Base-by-base conservation (phyloP, 2,888 invertebrate genomes). In the Dilophus febrilis region DNA sequence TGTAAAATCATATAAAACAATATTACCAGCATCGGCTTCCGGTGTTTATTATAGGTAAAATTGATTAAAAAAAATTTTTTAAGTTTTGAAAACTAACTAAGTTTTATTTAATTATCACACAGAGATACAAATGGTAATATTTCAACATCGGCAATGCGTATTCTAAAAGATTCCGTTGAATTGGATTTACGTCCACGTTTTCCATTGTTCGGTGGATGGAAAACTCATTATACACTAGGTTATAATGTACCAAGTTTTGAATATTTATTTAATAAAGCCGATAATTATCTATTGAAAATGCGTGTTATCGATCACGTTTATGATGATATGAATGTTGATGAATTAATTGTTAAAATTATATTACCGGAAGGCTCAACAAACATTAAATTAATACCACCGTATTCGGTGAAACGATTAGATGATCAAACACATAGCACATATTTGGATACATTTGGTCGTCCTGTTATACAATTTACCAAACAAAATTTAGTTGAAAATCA, bases 201-300 rank as follows among this genome's bases (percentile, higher is more conserved):
- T 61, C 98, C 98, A 3, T 67, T 98, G 4, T 98, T 97, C 61
- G 98, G 98, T 40, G 98, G 98, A 12, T 99, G 98, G 98, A 88
- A 86, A 60, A 95, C 94, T 8, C 87, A 90, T 50, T 99, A 99
- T 62, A 83, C 82, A 32, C 69, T 98, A 35, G 98, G 98, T 3
- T 94, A 95, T 67, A 95, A 92, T 65, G 83, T 98, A 0, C 97
- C 98, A 3, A 90, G 92, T 49, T 92, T 92, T 57, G 94, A 95
- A 56, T 95, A 95, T 62, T 67, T 98, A 22, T 94, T 74, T 58
- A 80, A 81, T 38, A 70, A 72, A 45, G 82, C 81, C 45, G 74
- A 76, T 56, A 72, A 82, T 22, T 94, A 82, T 60, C 70, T 83
- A 32, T 64, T 99, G 40, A 87, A 85, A 57, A 88, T 98, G 83